Base-by-base conservation (phyloP, 2,888 invertebrate genomes). In the Drosophila nr. medialis region DNA sequence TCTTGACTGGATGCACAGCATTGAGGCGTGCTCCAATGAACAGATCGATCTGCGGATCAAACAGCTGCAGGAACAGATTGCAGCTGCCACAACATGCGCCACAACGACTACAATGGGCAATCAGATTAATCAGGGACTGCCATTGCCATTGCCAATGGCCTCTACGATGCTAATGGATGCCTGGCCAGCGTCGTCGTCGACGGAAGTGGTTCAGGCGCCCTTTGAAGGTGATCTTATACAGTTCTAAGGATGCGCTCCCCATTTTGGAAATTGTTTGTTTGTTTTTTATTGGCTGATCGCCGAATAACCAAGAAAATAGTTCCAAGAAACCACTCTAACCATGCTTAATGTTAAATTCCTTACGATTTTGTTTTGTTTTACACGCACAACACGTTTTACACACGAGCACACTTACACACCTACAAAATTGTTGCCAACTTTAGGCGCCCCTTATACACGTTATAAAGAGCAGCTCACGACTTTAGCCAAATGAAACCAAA, bases 21-120 rank as follows among this genome's bases (percentile, higher is more conserved):
- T 99, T 74, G 95, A 97, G 89, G 94, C 95, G 81, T 97, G 98
- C 13, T 97, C 98, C 71, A 98, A 97, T 92, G 96, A 96, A 71
- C 95, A 96, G 79, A 95, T 98, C 90, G 95, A 96, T 85, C 95
- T 96, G 32, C 96, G 97, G 92, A 94, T 98, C 65, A 81, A 91
- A 93, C 93, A 93, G 76, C 91, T 94, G 24, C 83, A 90, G 72
- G 94, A 95, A 87, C 94, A 95, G 91, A 94, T 96, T 85, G 75
- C 83, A 0, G 66, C 62, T 8, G 81, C 73, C 55, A 61, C 58
- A 10, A 32, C 62, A 54, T 24, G 27, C 29, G 10, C 13, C n/a
- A 8, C 29, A 30, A 21, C 15, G 27, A 79, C 42, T 2, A 32
- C 32, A 27, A 67, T 92, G 92, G 92, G 92, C 45, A 92, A 92